phyloP scores from a whole-genome alignment of 2,888 invertebrate genomes.

The Elaeidobius kamerunicus region DNA sequence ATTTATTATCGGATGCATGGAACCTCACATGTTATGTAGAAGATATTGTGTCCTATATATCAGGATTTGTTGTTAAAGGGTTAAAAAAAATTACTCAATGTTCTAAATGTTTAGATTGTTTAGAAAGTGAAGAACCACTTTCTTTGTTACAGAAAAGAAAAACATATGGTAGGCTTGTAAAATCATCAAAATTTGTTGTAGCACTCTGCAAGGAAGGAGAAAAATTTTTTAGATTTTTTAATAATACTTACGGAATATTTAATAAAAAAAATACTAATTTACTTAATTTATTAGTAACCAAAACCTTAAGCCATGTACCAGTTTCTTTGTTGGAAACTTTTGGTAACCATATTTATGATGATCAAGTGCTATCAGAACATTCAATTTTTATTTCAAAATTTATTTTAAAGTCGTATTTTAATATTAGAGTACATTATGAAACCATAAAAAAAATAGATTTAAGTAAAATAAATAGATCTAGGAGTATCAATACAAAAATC shows the following conservation, averaged over 20 bases:
- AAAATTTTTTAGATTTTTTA: slow-evolving; percentile 1
- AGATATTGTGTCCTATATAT: slow-evolving; percentile 5
- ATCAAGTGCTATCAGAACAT: background rate
- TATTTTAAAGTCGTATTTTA: slow-evolving; percentile 3
- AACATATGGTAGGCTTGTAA: slow-evolving; percentile 1
- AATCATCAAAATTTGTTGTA: background rate
- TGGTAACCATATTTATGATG: slow-evolving; percentile 2
- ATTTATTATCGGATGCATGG: slow-evolving; percentile 1
- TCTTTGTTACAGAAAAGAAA: background rate
- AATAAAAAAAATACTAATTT: background rate
- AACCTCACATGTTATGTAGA: slow-evolving; percentile 5
- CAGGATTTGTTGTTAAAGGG: slow-evolving; percentile 6
- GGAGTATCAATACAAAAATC: background rate
- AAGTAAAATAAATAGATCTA: background rate
- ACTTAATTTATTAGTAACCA: background rate
- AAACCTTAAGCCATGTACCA: background rate
- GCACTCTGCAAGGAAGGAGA: background rate
- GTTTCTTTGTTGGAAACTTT: background rate
- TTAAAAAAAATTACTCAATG: slow-evolving; percentile 6
- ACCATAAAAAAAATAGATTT: slow-evolving; percentile 1
- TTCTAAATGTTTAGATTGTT: background rate
- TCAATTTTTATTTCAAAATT: background rate
- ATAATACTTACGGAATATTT: background rate
- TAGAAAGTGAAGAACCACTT: background rate
- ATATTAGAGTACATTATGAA: background rate